A percentile compares a stretch with the other conserved stretches of the same genome.
These are phyloP conservation scores for Papilio glaucus DNA, from an alignment of 1,140 invertebrate genomes.

Conservation along the genomic window DNA sequence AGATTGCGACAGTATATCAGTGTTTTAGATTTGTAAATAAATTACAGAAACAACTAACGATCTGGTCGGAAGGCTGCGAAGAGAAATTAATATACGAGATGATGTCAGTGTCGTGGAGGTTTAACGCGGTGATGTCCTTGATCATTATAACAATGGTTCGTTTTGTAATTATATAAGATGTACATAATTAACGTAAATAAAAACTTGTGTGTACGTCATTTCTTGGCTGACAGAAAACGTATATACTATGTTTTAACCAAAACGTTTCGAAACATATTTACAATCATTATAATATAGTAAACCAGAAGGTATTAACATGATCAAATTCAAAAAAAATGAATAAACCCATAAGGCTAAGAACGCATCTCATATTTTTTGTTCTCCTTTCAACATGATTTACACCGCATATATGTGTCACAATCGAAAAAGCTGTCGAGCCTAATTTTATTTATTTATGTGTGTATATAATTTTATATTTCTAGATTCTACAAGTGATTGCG, in stretches of 20 bases:
- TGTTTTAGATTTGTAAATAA: slow-evolving; percentile 22
- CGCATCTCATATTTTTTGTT: no score
- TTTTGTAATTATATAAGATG: slow-evolving; percentile 24
- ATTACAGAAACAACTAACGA: slow-evolving; percentile 65
- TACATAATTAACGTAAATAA: neutral
- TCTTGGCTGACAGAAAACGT: neutral
- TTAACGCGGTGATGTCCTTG: slow-evolving; percentile 71
- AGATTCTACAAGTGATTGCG: slow-evolving; percentile 71
- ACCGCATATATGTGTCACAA: no score
- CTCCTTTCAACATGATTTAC: no score
- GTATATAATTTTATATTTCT: slow-evolving; percentile 1
- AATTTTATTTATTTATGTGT: no score
- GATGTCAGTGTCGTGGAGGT: slow-evolving; percentile 74
- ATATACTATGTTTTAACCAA: no score
- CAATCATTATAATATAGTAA: no score
- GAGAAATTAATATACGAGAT: slow-evolving; percentile 76
- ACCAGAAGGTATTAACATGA: no score
- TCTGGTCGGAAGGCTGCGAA: slow-evolving; percentile 73
- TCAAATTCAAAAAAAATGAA: no score
- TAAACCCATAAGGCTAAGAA: no score
- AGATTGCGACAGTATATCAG: slow-evolving; percentile 9
- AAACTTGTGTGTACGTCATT: neutral
- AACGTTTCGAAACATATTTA: no score
- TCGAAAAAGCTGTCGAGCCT: no score
- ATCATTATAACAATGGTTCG: slow-evolving; percentile 70